These are phyloP conservation scores for Eurytoma californica DNA, from an alignment of 2,888 invertebrate species.

Conservation along the genomic window DNA sequence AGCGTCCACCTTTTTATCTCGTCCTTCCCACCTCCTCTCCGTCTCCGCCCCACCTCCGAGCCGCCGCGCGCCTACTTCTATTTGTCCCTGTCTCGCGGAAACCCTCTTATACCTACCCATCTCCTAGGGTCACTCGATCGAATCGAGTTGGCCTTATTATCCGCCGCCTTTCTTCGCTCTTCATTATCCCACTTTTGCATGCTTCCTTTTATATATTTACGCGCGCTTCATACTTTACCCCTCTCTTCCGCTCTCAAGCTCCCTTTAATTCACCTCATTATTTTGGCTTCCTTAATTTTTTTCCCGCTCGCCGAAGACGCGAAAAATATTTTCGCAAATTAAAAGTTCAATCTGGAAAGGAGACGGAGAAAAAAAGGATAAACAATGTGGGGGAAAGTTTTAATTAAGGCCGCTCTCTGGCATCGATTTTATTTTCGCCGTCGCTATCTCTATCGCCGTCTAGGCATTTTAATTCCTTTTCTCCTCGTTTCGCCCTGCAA, in stretches of 20 bases:
- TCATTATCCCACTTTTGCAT: conserved; percentile 15
- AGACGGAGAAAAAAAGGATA: neutral
- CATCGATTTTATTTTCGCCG: conserved; percentile 24
- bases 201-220: neutral
- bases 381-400: conserved; percentile 1
- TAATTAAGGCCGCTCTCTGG: neutral
- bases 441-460: conserved; percentile 7
- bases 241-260: neutral
- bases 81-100: neutral
- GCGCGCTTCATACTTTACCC: conserved; percentile 8
- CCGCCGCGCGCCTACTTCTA: neutral
- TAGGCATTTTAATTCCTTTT: conserved; percentile 37
- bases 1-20: conserved; percentile 44
- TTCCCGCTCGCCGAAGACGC: neutral
- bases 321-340: neutral
- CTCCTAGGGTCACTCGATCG: neutral
- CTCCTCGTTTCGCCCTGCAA: conserved; percentile 29
- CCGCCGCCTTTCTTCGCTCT: conserved; percentile 17
- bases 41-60: conserved; percentile 20
- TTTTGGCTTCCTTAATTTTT: no score
- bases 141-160: conserved; percentile 24
- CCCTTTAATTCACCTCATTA: no score
- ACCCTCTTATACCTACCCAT: no score
- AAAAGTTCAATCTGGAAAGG: neutral
- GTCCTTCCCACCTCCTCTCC: conserved; percentile 4